Percentiles rank a stretch among this genome's conserved stretches.
Conservation (phyloP, 2,113 vertebrate genomes). For the Peromyscus maniculatus region DNA sequence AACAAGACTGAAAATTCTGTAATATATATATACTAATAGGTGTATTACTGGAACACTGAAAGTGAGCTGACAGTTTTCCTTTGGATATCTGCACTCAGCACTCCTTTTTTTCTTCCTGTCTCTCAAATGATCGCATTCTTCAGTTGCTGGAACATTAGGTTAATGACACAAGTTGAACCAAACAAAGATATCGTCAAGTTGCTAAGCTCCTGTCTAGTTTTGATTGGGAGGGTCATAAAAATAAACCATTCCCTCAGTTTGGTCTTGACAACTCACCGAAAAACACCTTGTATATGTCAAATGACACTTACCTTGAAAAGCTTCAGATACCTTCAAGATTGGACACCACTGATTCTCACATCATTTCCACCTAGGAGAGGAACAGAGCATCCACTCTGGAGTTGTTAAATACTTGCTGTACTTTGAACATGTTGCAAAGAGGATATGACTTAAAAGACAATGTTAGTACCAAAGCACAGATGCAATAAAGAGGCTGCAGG, state of each 20-base stretch:
- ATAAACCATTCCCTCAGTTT: constrained; percentile 40
- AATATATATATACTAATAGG: background rate
- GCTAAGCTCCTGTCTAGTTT: constrained; percentile 26
- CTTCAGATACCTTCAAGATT: background rate
- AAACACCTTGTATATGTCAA: background rate
- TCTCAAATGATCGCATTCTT: background rate
- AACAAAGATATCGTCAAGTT: constrained; percentile 59
- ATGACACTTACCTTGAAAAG: constrained; percentile 47
- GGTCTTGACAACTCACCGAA: constrained; percentile 42
- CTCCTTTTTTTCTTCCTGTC: background rate
- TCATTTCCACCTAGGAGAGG: background rate
- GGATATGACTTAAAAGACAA: background rate
- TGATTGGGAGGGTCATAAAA: constrained; percentile 28
- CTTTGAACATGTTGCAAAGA: background rate
- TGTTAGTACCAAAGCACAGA: background rate
- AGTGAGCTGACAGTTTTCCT: background rate
- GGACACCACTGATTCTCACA: background rate
- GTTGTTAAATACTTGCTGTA: background rate
- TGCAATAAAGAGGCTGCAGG: background rate
- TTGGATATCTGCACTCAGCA: background rate
- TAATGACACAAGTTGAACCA: constrained; percentile 24
- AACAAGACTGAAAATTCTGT: background rate
- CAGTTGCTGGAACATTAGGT: constrained; percentile 53
- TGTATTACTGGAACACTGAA: constrained; percentile 38
- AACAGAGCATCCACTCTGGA: background rate